Base-by-base conservation (phyloP, 2,888 invertebrate species). In the Spodoptera picta region DNA sequence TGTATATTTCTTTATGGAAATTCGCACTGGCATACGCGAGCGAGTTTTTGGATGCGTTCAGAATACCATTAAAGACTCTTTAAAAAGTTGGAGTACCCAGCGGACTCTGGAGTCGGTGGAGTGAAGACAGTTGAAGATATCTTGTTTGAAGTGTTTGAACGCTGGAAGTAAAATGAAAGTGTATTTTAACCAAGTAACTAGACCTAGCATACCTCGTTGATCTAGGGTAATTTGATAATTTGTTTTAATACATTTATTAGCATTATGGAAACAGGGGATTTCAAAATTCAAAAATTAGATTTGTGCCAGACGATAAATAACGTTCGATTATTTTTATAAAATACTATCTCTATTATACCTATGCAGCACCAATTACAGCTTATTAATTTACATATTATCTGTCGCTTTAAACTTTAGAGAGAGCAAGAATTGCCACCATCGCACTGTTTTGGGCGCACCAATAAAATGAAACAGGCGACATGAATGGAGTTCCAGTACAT, bases 21-120 rank as follows among this genome's bases (percentile, higher is more conserved):
- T 84, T 90, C 87, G 86, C 87, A 83, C 64, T 60, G 69, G 86
- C 83, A 81, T 43, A 61, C 81, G 80, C 83, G 70, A 82, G 82
- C 82, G 46, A 72, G 54, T 68, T 65, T 69, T 67, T 60, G 70
- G 76, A 65, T 75, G 62, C 67, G 64, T 70, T 79, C 73, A 64
- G 74, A 83, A 90, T 92, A 92, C 90, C 89, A 77, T 93, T 89
- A 93, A 67, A 93, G 92, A 83, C 90, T 87, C 92, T 94, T 91
- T 92, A 94, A 90, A 92, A 94, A 94, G 79, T 90, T 85, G 86
- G 57, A 87, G 90, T 94, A 94, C 92, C 94, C 94, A 72, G 87
- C 92, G 75, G 94, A 94, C 69, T 93, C 92, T 1, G 92, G 94
- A 24, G 93, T 93, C 7, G 90, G 92, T 4, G 94, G 94, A 3